A percentile compares a stretch with the other conserved stretches of the same genome.
These are phyloP conservation scores for Tetranychus piercei DNA, from an alignment of 2,888 invertebrate species.

Conservation along the genomic window DNA sequence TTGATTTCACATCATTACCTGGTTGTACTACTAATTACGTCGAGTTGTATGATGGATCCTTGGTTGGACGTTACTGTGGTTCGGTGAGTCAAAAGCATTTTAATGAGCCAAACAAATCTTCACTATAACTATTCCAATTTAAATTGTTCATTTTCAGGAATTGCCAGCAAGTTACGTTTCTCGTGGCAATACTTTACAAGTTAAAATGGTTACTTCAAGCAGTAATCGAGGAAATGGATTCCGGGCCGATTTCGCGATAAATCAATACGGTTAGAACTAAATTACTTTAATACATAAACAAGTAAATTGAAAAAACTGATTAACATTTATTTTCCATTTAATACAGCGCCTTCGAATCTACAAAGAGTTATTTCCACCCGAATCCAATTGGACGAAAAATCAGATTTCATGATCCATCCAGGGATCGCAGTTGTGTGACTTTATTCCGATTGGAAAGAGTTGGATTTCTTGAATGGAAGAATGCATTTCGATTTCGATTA, in stretches of 20 bases:
- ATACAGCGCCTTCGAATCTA: too few relatives aligned
- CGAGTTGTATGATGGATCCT: constrained; percentile 40
- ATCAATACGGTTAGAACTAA: constrained; percentile 17
- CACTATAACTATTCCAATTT: constrained; percentile 30
- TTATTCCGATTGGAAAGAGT: too few relatives aligned
- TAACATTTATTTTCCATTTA: too few relatives aligned
- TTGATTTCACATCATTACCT: constrained; percentile 32
- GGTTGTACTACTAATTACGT: constrained; percentile 48
- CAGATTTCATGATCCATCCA: too few relatives aligned
- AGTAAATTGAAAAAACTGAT: too few relatives aligned
- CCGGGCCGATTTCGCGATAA: constrained; percentile 36
- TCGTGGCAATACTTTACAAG: constrained; percentile 39
- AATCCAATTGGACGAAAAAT: too few relatives aligned
- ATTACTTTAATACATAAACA: too few relatives aligned
- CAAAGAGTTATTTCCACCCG: too few relatives aligned
- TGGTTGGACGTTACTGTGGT: constrained; percentile 35
- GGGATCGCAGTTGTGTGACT: too few relatives aligned
- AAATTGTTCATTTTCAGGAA: constrained; percentile 33
- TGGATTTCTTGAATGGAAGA: too few relatives aligned
- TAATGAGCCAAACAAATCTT: not conserved
- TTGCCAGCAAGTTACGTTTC: constrained; percentile 42
- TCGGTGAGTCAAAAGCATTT: constrained; percentile 32
- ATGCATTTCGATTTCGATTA: too few relatives aligned
- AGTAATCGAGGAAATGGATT: constrained; percentile 57
- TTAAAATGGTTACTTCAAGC: constrained; percentile 46